Conservation (phyloP, 2,113 vertebrate genomes). For the Xiphophorus maculatus region DNA sequence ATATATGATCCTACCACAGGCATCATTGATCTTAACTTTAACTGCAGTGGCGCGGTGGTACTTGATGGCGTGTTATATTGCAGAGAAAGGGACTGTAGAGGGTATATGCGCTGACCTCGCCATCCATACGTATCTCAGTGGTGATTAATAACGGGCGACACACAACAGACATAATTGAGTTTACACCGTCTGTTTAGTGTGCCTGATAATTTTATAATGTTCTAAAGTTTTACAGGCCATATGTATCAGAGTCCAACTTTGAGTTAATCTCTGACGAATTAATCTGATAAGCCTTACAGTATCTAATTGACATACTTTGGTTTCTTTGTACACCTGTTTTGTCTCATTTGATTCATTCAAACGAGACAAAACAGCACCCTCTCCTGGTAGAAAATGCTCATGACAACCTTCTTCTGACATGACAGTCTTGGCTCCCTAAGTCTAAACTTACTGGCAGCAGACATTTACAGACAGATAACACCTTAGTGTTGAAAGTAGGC, state of each 20-base stretch:
- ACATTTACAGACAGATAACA: conserved; percentile 43
- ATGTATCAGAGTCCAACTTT: conserved; percentile 6
- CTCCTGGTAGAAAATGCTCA: conserved; percentile 59
- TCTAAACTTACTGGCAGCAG: conserved; percentile 34
- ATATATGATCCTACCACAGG: conserved; percentile 58
- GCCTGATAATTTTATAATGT: conserved; percentile 15
- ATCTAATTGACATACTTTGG: conserved; percentile 14
- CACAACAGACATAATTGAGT: conserved; percentile 32
- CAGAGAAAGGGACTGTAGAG: conserved; percentile 45
- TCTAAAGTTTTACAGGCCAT: conserved; percentile 29
- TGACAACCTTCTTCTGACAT: conserved; percentile 11
- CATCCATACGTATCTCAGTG: conserved; percentile 30
- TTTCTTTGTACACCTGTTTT: conserved; percentile 10
- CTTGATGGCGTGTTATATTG: conserved; percentile 61
- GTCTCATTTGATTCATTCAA: not conserved
- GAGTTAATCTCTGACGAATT: conserved; percentile 1
- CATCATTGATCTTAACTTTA: conserved; percentile 68
- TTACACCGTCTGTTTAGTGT: conserved; percentile 10
- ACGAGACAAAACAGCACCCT: conserved; percentile 66
- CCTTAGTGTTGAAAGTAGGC: not conserved
- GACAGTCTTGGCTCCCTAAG: conserved; percentile 8
- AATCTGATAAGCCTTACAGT: conserved; percentile 16
- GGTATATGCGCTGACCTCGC: conserved; percentile 28
- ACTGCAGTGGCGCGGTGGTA: conserved; percentile 59
- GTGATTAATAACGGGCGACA: conserved; percentile 51